phyloP scores from a whole-genome alignment of 2,888 invertebrate genomes.

The Diabrotica balteata region DNA sequence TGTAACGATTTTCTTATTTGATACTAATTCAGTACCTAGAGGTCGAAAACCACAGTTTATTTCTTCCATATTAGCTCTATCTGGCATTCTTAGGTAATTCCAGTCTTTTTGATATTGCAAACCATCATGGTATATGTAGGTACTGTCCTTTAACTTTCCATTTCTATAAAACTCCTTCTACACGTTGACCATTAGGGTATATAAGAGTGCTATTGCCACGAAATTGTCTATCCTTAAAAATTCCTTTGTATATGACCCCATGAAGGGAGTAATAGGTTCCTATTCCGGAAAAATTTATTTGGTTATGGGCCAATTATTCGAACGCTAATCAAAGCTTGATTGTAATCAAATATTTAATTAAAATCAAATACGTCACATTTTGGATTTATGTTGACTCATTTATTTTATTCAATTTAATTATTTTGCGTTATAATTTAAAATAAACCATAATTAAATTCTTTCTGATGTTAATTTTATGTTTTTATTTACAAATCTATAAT shows the following conservation, averaged over 20 bases:
- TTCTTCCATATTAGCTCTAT: constrained; percentile 15
- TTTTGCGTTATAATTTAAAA: too few species aligned
- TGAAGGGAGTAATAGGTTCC: constrained; percentile 34
- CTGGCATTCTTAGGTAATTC: constrained; percentile 15
- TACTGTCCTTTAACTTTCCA: constrained; percentile 23
- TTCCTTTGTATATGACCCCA: constrained; percentile 32
- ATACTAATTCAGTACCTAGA: constrained; percentile 6
- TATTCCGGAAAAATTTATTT: constrained; percentile 29
- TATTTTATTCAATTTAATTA: too few species aligned
- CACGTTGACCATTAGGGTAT: constrained; percentile 32
- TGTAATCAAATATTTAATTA: too few species aligned
- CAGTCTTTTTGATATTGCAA: constrained; percentile 1
- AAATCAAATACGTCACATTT: too few species aligned
- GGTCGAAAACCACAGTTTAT: background rate
- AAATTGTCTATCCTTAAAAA: constrained; percentile 35
- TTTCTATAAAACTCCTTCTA: constrained; percentile 30
- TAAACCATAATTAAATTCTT: too few species aligned
- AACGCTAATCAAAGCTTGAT: too few species aligned
- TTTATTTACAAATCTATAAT: too few species aligned
- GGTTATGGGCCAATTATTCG: too few species aligned
- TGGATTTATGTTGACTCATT: too few species aligned
- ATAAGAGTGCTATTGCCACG: constrained; percentile 34
- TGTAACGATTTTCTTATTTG: background rate
- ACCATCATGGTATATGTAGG: too few species aligned
- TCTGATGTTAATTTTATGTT: too few species aligned